Conservation (phyloP, 2,888 invertebrate genomes). For the Cylindroiulus punctatus region DNA sequence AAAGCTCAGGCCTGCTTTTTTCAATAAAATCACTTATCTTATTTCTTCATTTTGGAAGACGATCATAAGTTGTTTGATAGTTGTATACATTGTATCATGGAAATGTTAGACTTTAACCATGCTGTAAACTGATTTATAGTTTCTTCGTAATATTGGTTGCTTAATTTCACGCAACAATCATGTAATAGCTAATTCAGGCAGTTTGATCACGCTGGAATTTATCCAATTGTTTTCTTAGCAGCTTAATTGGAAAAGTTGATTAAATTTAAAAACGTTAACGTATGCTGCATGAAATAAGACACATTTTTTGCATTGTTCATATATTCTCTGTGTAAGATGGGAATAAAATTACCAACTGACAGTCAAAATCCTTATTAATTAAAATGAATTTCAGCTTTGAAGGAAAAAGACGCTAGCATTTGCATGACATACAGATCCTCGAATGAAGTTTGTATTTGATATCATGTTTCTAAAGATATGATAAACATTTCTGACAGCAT, state of each 20-base stretch:
- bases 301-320: conserved; percentile 3
- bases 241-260: not conserved
- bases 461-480: not conserved
- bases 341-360: not conserved
- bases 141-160: not conserved
- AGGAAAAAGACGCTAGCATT: not conserved
- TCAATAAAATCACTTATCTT: too few relatives aligned
- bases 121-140: not conserved
- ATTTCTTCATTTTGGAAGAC: too few relatives aligned
- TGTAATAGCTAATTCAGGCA: not conserved
- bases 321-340: not conserved
- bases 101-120: not conserved
- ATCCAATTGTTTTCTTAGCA: not conserved
- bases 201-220: conserved; percentile 23
- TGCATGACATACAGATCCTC: not conserved
- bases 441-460: not conserved
- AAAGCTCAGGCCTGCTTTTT: too few relatives aligned
- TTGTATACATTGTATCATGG: not conserved
- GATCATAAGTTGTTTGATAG: not conserved
- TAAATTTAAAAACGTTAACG: not conserved
- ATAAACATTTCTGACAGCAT: not conserved
- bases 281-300: not conserved
- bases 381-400: not conserved
- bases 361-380: conserved; percentile 26
- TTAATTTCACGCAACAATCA: not conserved